phyloP scores from a whole-genome alignment of 2,113 vertebrate species.

The Dasypus novemcinctus region DNA sequence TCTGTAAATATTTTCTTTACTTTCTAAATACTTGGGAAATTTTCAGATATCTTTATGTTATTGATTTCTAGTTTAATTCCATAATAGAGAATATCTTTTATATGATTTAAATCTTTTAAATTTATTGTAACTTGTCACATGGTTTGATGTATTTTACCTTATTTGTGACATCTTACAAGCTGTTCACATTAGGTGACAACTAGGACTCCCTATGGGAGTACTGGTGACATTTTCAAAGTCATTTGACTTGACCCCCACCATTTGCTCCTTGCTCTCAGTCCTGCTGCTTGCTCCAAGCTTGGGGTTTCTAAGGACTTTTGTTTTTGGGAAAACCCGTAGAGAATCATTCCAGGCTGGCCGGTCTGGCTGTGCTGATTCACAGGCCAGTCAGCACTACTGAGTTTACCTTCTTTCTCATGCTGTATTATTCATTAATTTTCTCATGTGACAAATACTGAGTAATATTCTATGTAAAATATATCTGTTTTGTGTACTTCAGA shows the following conservation, averaged over 20 bases:
- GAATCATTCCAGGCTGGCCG: background rate
- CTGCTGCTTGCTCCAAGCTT: background rate
- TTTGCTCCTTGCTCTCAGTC: background rate
- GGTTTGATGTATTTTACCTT: background rate
- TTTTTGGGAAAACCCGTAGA: background rate
- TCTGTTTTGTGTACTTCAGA: background rate
- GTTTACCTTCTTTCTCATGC: background rate
- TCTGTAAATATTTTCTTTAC: background rate
- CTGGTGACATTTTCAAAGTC: background rate
- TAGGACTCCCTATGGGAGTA: background rate
- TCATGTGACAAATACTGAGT: background rate
- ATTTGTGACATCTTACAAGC: constrained; percentile 4
- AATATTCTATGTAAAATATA: background rate
- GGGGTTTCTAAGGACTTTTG: background rate
- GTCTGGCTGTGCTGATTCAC: background rate
- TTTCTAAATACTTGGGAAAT: background rate
- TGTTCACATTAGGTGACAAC: background rate
- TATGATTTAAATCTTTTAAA: too few relatives aligned
- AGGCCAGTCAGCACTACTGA: background rate
- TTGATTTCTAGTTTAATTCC: background rate
- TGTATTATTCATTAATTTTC: constrained; percentile 25
- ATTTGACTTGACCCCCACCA: background rate
- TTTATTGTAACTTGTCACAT: too few relatives aligned
- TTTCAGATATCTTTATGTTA: background rate
- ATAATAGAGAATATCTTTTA: too few relatives aligned